These are phyloP conservation scores for Neogale vison DNA, from an alignment of 2,113 vertebrate genomes.

Conservation along the genomic window DNA sequence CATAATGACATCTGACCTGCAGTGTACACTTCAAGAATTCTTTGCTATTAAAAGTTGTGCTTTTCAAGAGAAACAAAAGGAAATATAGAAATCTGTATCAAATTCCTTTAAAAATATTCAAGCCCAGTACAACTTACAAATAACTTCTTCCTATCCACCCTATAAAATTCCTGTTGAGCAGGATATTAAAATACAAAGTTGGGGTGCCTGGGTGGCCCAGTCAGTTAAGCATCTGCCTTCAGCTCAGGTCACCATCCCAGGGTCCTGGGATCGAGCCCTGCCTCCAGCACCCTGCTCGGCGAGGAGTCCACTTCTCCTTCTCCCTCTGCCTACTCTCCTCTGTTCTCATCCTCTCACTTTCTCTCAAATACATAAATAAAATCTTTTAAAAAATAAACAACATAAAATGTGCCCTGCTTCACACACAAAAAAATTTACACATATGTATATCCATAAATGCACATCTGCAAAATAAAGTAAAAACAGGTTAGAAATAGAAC, in stretches of 20 bases:
- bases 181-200: constrained; percentile 22
- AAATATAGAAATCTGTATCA: not conserved
- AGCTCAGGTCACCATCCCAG: not conserved
- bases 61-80: not conserved
- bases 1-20: not conserved
- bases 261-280: not conserved
- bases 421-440: not conserved
- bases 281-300: not conserved
- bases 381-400: not conserved
- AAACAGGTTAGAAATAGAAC: not conserved
- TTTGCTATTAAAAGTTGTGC: not conserved
- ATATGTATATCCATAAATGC: not conserved
- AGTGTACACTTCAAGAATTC: not conserved
- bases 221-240: not conserved
- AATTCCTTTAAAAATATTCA: not conserved
- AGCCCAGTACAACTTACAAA: not conserved
- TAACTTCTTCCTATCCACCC: not conserved
- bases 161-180: not conserved
- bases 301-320: not conserved
- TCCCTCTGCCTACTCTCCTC: not conserved
- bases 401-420: not conserved
- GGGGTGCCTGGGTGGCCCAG: not conserved
- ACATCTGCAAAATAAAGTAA: constrained; percentile 40
- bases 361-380: not conserved
- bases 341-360: not conserved